These are phyloP conservation scores for Erpobdella octoculata DNA, from an alignment of 2,888 invertebrate genomes.

Conservation along the genomic window DNA sequence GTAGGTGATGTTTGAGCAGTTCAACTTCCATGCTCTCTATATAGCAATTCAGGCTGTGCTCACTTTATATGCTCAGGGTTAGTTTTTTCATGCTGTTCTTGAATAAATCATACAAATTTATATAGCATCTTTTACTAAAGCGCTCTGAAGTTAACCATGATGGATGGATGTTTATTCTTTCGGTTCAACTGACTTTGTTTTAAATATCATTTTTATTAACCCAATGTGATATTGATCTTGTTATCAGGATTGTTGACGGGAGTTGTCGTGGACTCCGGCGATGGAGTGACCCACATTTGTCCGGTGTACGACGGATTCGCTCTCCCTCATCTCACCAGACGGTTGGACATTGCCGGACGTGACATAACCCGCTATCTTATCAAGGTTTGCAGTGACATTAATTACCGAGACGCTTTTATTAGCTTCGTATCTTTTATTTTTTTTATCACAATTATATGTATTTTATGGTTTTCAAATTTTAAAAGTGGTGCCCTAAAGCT, in stretches of 20 bases:
- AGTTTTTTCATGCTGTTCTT: too few relatives aligned
- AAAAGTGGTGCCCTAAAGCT: not conserved
- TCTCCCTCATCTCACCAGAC: conserved; percentile 82
- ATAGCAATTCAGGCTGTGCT: conserved; percentile 93
- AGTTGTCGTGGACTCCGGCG: conserved; percentile 96
- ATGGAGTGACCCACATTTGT: conserved; percentile 98
- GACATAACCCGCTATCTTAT: conserved; percentile 96
- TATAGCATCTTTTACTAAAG: not conserved
- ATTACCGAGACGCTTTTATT: not conserved
- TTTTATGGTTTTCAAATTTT: not conserved
- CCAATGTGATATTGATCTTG: not conserved
- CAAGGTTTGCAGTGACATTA: conserved; percentile 60
- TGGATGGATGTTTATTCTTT: not conserved
- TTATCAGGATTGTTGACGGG: conserved; percentile 74
- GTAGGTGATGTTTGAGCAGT: conserved; percentile 81
- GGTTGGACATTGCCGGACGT: conserved; percentile 92
- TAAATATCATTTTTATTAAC: not conserved
- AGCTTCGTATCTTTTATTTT: not conserved
- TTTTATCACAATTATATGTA: not conserved
- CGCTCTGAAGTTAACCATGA: too few relatives aligned
- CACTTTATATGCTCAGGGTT: conserved; percentile 84
- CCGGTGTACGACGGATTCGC: conserved; percentile 97
- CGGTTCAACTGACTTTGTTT: not conserved
- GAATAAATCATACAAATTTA: not conserved
- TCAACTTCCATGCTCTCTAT: conserved; percentile 84